Percentiles rank a stretch among this genome's conserved stretches.
Conservation (phyloP, 2,888 invertebrate species). For the Caenorhabditis auriculariae region DNA sequence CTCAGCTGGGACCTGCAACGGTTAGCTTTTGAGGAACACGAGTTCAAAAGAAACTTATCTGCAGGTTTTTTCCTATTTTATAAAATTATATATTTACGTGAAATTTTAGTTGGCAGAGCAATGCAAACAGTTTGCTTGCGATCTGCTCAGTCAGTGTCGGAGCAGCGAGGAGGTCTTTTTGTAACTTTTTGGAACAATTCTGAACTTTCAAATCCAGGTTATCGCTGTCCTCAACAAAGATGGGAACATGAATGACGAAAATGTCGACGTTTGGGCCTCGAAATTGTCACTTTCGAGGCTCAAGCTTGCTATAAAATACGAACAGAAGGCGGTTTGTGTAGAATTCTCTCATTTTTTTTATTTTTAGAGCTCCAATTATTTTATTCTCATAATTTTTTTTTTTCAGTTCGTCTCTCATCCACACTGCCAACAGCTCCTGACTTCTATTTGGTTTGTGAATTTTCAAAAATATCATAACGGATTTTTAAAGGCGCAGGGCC, state of each 20-base stretch:
- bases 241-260: slow-evolving; percentile 60
- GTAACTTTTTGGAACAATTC: slow-evolving; percentile 30
- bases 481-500: too few relatives aligned
- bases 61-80: slow-evolving; percentile 1
- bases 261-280: slow-evolving; percentile 60
- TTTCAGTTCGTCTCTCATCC: slow-evolving; percentile 70
- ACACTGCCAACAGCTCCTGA: slow-evolving; percentile 70
- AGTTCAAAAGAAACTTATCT: slow-evolving; percentile 65
- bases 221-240: slow-evolving; percentile 68
- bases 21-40: slow-evolving; percentile 67
- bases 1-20: slow-evolving; percentile 68
- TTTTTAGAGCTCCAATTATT: background rate
- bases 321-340: slow-evolving; percentile 68
- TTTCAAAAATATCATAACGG: too few relatives aligned
- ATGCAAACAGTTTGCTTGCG: slow-evolving; percentile 69
- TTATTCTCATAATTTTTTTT: background rate
- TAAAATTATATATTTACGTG: background rate
- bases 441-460: slow-evolving; percentile 70
- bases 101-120: slow-evolving; percentile 65
- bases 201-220: slow-evolving; percentile 20
- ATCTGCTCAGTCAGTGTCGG: slow-evolving; percentile 69
- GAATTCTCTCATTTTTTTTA: background rate
- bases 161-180: slow-evolving; percentile 67
- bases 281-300: slow-evolving; percentile 66
- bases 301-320: slow-evolving; percentile 70